Evolutionary conservation across 1,140 invertebrate genomes (phyloP).

Genomic region (Drusus annulatus): DNA sequence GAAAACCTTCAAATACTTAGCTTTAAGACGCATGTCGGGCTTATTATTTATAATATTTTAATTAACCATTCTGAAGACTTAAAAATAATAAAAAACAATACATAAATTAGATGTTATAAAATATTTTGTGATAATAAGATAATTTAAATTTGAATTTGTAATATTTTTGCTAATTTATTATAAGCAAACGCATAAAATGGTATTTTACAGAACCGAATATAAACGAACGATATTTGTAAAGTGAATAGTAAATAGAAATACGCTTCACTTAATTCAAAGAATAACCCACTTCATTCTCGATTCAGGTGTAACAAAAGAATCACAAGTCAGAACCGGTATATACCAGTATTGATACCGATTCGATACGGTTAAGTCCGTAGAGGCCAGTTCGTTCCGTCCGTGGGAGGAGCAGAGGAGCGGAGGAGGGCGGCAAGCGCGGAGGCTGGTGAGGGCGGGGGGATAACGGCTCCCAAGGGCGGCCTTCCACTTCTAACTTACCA

Average conservation of each 20-base stretch:
- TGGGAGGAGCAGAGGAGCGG: not conserved
- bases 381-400: conserved; percentile 40
- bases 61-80: too few relatives aligned
- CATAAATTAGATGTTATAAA: too few relatives aligned
- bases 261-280: not conserved
- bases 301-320: conserved; percentile 24
- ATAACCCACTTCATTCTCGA: conserved; percentile 8
- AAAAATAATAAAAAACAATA: too few relatives aligned
- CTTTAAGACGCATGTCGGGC: too few relatives aligned
- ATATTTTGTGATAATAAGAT: too few relatives aligned
- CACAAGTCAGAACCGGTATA: conserved; percentile 13
- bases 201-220: too few relatives aligned
- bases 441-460: conserved; percentile 13
- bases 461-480: conserved; percentile 56
- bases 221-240: not conserved
- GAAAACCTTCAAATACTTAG: too few relatives aligned
- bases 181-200: too few relatives aligned
- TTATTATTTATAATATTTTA: too few relatives aligned
- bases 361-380: conserved; percentile 41
- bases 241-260: not conserved
- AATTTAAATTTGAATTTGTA: too few relatives aligned
- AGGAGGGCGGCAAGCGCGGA: not conserved
- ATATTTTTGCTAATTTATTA: too few relatives aligned
- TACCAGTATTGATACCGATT: conserved; percentile 36
- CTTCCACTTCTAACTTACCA: conserved; percentile 59